These are phyloP conservation scores for Indicator indicator DNA, from an alignment of 2,113 vertebrate species.

Conservation along the genomic window DNA sequence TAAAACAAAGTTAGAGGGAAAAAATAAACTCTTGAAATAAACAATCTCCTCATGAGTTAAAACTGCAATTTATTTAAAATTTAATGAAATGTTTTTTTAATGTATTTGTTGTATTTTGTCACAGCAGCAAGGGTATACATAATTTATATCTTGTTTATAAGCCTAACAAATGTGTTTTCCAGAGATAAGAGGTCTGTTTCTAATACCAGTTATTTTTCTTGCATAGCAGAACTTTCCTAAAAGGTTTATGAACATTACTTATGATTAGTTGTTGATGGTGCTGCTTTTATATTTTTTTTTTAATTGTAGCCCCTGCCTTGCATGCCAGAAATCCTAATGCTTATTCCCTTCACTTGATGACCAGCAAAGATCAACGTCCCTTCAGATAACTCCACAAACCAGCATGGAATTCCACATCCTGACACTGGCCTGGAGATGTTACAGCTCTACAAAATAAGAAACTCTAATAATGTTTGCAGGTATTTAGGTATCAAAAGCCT, in stretches of 20 bases:
- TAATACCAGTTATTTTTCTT: conserved; percentile 56
- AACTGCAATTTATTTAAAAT: conserved; percentile 75
- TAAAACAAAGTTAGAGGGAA: not conserved
- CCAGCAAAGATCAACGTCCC: conserved; percentile 7
- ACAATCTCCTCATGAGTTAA: conserved; percentile 64
- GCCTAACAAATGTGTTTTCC: conserved; percentile 79
- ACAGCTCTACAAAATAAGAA: conserved; percentile 28
- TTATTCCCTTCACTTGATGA: conserved; percentile 31
- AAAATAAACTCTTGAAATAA: conserved; percentile 45
- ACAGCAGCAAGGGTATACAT: conserved; percentile 75
- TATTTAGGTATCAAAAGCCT: not conserved
- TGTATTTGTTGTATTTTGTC: conserved; percentile 73
- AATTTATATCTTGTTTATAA: conserved; percentile 82
- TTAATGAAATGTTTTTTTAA: conserved; percentile 74
- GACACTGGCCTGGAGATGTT: conserved; percentile 6
- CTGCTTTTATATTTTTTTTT: not conserved
- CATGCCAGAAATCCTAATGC: conserved; percentile 26
- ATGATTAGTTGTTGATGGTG: conserved; percentile 53
- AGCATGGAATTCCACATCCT: not conserved
- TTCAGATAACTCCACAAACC: conserved; percentile 16
- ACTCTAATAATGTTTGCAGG: not conserved
- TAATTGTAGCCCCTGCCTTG: conserved; percentile 37
- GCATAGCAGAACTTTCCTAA: conserved; percentile 59
- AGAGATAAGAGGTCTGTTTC: conserved; percentile 77
- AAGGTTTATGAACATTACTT: conserved; percentile 70